These are phyloP conservation scores for Cyrtorhinus lividipennis DNA, from an alignment of 1,140 invertebrate species.

Conservation along the genomic window DNA sequence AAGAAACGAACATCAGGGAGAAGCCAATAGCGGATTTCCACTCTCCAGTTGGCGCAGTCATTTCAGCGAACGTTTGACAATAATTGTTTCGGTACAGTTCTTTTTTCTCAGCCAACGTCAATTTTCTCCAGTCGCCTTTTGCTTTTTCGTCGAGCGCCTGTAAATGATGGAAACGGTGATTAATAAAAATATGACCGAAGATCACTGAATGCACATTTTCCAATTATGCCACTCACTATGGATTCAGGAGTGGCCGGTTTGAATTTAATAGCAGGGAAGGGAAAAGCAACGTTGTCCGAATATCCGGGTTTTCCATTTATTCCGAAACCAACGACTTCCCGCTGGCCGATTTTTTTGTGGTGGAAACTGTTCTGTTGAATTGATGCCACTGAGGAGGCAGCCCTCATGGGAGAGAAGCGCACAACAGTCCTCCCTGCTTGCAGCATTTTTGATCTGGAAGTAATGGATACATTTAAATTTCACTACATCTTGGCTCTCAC, in stretches of 20 bases:
- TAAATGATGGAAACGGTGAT: background rate
- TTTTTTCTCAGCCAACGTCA: slow-evolving; percentile 50
- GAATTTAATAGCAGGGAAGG: slow-evolving; percentile 47
- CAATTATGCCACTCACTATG: too few species aligned
- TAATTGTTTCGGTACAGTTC: slow-evolving; percentile 48
- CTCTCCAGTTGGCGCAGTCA: slow-evolving; percentile 61
- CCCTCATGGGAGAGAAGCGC: too few species aligned
- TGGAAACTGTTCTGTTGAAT: too few species aligned
- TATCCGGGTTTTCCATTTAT: slow-evolving; percentile 40
- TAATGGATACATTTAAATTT: too few species aligned
- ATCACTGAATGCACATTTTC: too few species aligned
- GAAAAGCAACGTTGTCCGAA: slow-evolving; percentile 38
- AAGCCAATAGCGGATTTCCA: slow-evolving; percentile 70
- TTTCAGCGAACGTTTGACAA: slow-evolving; percentile 47
- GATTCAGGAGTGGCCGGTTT: too few species aligned
- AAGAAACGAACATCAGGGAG: slow-evolving; percentile 36
- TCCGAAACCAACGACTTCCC: slow-evolving; percentile 52
- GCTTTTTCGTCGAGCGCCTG: slow-evolving; percentile 45
- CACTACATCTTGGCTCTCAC: too few species aligned
- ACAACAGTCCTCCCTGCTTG: too few species aligned
- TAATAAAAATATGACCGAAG: too few species aligned
- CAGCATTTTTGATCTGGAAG: too few species aligned
- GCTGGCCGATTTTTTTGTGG: slow-evolving; percentile 36
- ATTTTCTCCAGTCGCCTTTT: slow-evolving; percentile 48
- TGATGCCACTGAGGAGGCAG: too few species aligned